phyloP scores from a whole-genome alignment of 1,140 invertebrate genomes.

The Meloidogyne chitwoodi region DNA sequence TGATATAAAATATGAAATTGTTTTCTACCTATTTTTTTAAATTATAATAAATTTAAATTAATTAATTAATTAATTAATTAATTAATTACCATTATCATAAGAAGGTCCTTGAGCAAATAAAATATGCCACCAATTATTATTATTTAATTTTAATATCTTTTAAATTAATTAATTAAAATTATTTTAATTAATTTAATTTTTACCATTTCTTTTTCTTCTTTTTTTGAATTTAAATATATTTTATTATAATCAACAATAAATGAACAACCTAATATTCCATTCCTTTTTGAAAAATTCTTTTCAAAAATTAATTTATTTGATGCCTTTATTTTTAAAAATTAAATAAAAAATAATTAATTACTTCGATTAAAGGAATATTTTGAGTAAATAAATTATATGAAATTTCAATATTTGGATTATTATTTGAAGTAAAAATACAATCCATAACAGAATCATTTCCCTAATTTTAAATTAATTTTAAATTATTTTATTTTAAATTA shows the following conservation, averaged over 20 bases:
- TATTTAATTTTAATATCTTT: conserved; percentile 8
- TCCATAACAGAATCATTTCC: conserved; percentile 11
- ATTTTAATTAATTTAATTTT: not conserved
- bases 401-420: conserved; percentile 5
- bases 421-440: conserved; percentile 4
- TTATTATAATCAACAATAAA: conserved; percentile 11
- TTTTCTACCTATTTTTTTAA: conserved; percentile 1
- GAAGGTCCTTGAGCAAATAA: conserved; percentile 12
- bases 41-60: not conserved
- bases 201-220: conserved; percentile 14
- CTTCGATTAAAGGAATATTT: conserved; percentile 11
- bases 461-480: not conserved
- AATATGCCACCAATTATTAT: conserved; percentile 17
- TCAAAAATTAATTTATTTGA: conserved; percentile 3
- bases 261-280: conserved; percentile 4
- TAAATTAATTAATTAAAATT: not conserved
- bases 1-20: conserved; percentile 8
- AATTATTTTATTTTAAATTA: not conserved
- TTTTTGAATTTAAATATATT: not conserved
- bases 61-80: not conserved
- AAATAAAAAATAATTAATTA: not conserved
- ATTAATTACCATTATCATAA: not conserved
- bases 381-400: conserved; percentile 17
- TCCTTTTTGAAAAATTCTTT: not conserved
- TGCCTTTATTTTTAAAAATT: conserved; percentile 4